phyloP scores from a whole-genome alignment of 2,797 vertebrate genomes.

The Rhadinocentrus ornatus region DNA sequence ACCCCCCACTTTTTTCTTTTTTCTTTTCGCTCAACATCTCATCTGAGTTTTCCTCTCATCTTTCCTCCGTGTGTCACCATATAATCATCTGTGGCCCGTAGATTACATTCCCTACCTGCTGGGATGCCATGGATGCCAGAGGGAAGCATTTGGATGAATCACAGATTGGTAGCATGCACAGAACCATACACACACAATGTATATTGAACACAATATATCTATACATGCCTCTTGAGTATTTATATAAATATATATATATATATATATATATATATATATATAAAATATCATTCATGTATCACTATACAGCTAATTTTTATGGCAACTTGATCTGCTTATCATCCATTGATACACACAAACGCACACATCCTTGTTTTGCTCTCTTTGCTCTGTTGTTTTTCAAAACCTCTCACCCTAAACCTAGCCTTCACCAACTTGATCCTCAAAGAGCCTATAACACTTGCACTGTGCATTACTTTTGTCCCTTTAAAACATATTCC shows the following conservation, averaged over 20 bases:
- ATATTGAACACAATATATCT: conserved; percentile 19
- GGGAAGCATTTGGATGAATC: conserved; percentile 62
- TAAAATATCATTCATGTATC: too few relatives aligned
- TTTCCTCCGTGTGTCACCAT: conserved; percentile 45
- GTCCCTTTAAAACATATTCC: not conserved
- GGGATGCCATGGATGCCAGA: conserved; percentile 57
- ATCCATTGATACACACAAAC: too few relatives aligned
- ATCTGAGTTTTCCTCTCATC: conserved; percentile 49
- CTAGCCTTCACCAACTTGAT: too few relatives aligned
- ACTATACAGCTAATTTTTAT: too few relatives aligned
- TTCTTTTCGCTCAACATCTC: conserved; percentile 46
- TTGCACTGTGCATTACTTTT: not conserved
- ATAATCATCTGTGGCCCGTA: conserved; percentile 60
- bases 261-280: too few relatives aligned
- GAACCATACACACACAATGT: not conserved
- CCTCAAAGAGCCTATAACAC: not conserved
- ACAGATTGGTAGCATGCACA: conserved; percentile 15
- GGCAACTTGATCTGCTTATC: too few relatives aligned
- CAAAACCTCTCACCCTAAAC: too few relatives aligned
- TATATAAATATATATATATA: too few relatives aligned
- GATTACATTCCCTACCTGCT: conserved; percentile 67
- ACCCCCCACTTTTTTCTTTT: conserved; percentile 7
- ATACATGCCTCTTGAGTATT: not conserved
- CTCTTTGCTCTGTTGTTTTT: too few relatives aligned
- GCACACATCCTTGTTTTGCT: too few relatives aligned